Percentiles rank a stretch among this genome's conserved stretches.
phyloP scores from a whole-genome alignment of 2,797 vertebrate genomes.

The Alcedo quadribrachys region DNA sequence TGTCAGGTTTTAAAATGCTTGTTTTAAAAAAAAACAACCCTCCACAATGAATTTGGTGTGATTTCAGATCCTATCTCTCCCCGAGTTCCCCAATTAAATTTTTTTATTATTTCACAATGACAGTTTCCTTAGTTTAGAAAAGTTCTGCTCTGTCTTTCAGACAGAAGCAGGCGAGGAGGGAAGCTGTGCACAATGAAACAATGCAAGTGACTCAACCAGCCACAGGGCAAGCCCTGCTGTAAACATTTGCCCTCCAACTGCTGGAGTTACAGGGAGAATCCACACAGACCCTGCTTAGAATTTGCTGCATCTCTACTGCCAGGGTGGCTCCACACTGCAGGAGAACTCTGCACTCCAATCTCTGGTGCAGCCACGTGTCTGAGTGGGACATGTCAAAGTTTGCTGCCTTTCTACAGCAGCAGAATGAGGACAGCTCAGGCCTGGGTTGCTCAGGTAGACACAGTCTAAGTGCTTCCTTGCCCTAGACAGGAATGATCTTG shows the following conservation, averaged over 20 bases:
- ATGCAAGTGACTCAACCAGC: conserved; percentile 45
- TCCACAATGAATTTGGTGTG: conserved; percentile 41
- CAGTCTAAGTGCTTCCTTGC: not conserved
- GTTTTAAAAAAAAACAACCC: not conserved
- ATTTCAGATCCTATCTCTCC: conserved; percentile 54
- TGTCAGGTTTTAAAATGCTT: conserved; percentile 39
- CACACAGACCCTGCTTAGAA: not conserved
- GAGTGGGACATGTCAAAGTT: not conserved
- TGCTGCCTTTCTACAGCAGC: not conserved
- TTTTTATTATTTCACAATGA: conserved; percentile 60
- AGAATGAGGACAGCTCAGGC: not conserved
- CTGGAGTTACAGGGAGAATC: not conserved
- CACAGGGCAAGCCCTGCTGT: not conserved
- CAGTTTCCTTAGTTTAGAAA: conserved; percentile 50
- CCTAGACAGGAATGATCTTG: not conserved
- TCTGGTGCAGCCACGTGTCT: rapidly evolving
- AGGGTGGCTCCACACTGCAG: not conserved
- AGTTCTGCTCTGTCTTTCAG: conserved; percentile 17
- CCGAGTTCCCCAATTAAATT: not conserved
- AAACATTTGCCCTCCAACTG: conserved; percentile 9
- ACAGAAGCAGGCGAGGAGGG: conserved; percentile 5
- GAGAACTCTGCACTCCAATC: not conserved
- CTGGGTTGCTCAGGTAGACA: not conserved
- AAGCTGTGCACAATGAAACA: conserved; percentile 62
- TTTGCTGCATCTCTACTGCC: not conserved